Percentiles rank a stretch among this genome's conserved stretches.
Evolutionary conservation across 2,888 invertebrate species (phyloP).

Genomic region (Phaedon cochleariae): DNA sequence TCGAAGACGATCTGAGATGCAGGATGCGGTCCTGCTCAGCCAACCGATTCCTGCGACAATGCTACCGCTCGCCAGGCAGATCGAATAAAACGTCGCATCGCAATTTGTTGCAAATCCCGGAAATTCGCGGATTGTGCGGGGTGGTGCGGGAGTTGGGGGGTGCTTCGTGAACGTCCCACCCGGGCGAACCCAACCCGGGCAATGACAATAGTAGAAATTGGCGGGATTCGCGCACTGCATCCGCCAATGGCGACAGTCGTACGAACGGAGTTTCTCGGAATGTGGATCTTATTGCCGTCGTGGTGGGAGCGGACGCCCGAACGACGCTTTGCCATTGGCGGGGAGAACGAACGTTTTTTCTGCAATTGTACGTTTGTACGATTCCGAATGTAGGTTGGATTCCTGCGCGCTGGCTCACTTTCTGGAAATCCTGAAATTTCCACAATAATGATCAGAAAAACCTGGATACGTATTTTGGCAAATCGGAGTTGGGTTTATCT

Average conservation of each 20-base stretch:
- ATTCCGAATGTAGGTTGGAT: conserved; percentile 32
- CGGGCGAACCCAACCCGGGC: conserved; percentile 48
- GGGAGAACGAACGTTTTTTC: conserved; percentile 52
- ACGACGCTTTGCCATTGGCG: conserved; percentile 55
- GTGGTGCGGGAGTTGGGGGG: too few species aligned
- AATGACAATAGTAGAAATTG: conserved; percentile 63
- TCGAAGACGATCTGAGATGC: too few species aligned
- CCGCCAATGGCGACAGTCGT: conserved; percentile 59
- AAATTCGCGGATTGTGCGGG: conserved; percentile 56
- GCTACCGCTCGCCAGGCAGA: not conserved
- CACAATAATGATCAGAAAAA: too few species aligned
- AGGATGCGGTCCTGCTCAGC: not conserved
- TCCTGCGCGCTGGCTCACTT: not conserved
- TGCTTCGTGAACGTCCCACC: conserved; percentile 55
- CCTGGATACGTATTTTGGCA: too few species aligned
- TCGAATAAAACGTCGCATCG: conserved; percentile 4
- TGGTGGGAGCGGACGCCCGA: conserved; percentile 56
- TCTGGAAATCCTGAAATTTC: too few species aligned
- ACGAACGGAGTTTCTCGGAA: conserved; percentile 60
- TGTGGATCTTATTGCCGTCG: conserved; percentile 60
- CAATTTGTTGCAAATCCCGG: conserved; percentile 13
- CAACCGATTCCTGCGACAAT: conserved; percentile 1
- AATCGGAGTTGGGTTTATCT: too few species aligned
- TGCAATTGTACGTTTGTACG: conserved; percentile 53
- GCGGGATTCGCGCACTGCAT: conserved; percentile 59